Base-by-base conservation (phyloP, 2,888 invertebrate species). In the Apomyelois bistriatella region DNA sequence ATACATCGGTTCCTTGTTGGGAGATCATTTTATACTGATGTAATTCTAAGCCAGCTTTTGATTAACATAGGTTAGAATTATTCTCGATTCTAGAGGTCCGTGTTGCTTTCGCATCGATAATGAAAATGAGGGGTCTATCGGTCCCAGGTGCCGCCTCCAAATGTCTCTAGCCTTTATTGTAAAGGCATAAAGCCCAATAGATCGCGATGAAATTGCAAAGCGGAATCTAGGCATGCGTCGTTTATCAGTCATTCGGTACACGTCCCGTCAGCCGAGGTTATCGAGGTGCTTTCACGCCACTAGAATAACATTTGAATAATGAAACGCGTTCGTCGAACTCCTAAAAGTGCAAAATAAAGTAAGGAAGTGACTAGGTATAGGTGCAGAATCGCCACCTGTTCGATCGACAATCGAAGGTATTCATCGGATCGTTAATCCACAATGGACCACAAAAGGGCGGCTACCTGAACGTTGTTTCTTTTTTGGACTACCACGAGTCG, bases 301-400 rank as follows among this genome's bases (percentile, higher is more conserved):
- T 78, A 76, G 84, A 85, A 85, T 85, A 82, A 73, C 76, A 88
- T 89, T 88, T 82, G 82, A 85, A 85, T 86, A 87, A 81, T 82
- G 74, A 77, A 69, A 71, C 65, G 73, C 81, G 85, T 85, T 79
- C 85, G 75, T 74, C 83, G 85, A 85, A 88, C 84, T 81, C 70
- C 74, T 75, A 80, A 84, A 84, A 79, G 73, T 76, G 85, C 85
- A 80, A 82, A 82, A 79, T 70, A 65, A 70, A 65, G 60, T 57
- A 57, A 69, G 67, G 68, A 66, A 68, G 61, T 60, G 53, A 58
- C 64, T 63, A 71, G 74, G 68, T 9, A 8, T 16, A 40, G 16
- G 40, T 9, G 7, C 16, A 6, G 37, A 58, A 66, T 60, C 61
- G 63, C 79, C 85, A 87, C 86, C 86, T 88, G 86, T 83, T 76